Conservation (phyloP, 2,888 invertebrate genomes). For the Zootermopsis nevadensis region DNA sequence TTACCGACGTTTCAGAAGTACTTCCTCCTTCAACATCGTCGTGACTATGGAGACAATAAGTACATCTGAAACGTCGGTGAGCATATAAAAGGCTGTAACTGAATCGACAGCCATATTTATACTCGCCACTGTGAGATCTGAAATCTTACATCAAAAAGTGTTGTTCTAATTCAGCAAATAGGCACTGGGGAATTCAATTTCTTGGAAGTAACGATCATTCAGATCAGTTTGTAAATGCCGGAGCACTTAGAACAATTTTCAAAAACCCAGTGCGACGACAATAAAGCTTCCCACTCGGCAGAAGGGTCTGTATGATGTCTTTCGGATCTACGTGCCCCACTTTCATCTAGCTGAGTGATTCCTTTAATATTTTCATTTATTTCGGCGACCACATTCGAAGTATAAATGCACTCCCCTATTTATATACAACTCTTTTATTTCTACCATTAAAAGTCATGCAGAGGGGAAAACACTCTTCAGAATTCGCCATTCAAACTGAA, state of each 20-base stretch:
- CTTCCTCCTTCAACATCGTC: too few species aligned
- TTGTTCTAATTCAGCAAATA: too few species aligned
- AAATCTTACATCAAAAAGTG: too few species aligned
- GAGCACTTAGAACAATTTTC: not conserved
- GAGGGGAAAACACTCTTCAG: not conserved
- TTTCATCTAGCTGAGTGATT: conserved; percentile 14
- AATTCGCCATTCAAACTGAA: not conserved
- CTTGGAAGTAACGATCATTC: not conserved
- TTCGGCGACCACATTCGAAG: not conserved
- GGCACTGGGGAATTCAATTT: too few species aligned
- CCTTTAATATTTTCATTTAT: not conserved
- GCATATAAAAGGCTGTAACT: too few species aligned
- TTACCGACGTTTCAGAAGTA: too few species aligned
- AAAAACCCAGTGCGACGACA: not conserved
- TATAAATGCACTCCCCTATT: not conserved
- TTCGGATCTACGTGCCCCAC: not conserved
- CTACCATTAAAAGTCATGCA: not conserved
- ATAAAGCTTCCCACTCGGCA: not conserved
- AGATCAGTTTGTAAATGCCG: not conserved
- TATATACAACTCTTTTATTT: conserved; percentile 27
- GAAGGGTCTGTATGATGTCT: not conserved
- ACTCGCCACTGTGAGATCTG: too few species aligned
- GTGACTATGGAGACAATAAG: too few species aligned
- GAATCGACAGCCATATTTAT: too few species aligned
- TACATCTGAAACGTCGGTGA: too few species aligned